Conservation (phyloP, 2,888 invertebrate genomes). For the Chesias legatella region DNA sequence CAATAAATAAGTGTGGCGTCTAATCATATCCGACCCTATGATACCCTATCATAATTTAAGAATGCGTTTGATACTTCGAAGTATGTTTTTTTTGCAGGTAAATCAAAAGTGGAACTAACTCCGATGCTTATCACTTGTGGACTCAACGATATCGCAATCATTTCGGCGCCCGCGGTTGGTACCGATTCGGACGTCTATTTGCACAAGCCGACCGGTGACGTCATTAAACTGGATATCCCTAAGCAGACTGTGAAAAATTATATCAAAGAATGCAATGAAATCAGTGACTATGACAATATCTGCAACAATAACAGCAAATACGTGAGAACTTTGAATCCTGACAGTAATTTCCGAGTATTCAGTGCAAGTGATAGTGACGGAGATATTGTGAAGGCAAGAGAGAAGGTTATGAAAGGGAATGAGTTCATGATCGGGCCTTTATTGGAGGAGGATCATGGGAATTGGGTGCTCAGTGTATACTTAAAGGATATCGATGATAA, state of each 20-base stretch:
- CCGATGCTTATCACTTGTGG: constrained; percentile 40
- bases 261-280: background rate
- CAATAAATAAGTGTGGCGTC: no score
- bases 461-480: constrained; percentile 61
- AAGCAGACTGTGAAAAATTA: background rate
- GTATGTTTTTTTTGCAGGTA: constrained; percentile 44
- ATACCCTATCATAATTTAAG: no score
- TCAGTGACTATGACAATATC: background rate
- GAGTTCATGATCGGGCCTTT: constrained; percentile 62
- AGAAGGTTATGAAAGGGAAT: constrained; percentile 33
- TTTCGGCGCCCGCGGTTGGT: constrained; percentile 47
- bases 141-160: constrained; percentile 45
- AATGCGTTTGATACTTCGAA: no score
- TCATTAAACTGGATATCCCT: constrained; percentile 35
- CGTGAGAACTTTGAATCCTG: constrained; percentile 19
- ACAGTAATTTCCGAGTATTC: constrained; percentile 30
- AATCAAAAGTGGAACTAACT: constrained; percentile 45
- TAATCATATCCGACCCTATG: no score
- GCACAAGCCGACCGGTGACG: constrained; percentile 50
- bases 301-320: constrained; percentile 6
- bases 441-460: constrained; percentile 52
- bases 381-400: constrained; percentile 23
- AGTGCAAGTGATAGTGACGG: constrained; percentile 26
- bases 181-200: constrained; percentile 41
- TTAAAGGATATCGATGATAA: constrained; percentile 38